phyloP scores from a whole-genome alignment of 2,888 invertebrate species.

The Scaptomyza cyrtandrae region DNA sequence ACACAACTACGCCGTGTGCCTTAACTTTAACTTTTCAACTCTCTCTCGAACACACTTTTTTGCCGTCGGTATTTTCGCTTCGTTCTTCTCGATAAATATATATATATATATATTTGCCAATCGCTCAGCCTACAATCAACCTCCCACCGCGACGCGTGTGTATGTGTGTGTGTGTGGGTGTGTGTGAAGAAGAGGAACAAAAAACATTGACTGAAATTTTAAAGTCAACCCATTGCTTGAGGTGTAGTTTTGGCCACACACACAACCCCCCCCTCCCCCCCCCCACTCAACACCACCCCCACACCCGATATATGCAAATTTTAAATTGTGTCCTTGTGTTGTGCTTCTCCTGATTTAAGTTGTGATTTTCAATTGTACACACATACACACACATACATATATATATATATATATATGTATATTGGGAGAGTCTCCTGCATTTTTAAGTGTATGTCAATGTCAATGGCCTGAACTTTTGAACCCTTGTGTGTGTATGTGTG shows the following conservation, averaged over 20 bases:
- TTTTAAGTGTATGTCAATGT: constrained; percentile 67
- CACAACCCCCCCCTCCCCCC: neutral
- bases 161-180: constrained; percentile 59
- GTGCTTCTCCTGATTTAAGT: constrained; percentile 61
- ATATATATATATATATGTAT: neutral
- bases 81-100: constrained; percentile 14
- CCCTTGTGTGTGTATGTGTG: constrained; percentile 18
- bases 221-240: constrained; percentile 32
- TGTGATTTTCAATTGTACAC: constrained; percentile 69
- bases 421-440: constrained; percentile 1
- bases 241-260: neutral
- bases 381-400: neutral
- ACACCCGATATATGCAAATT: constrained; percentile 64
- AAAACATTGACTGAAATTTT: constrained; percentile 48
- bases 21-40: constrained; percentile 44
- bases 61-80: constrained; percentile 45
- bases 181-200: constrained; percentile 27
- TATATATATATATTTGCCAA: constrained; percentile 6
- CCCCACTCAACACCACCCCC: neutral
- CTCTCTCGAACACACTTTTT: constrained; percentile 29
- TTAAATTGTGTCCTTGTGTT: constrained; percentile 61
- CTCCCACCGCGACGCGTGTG: constrained; percentile 50
- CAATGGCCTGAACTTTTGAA: constrained; percentile 64
- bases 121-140: constrained; percentile 13
- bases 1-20: constrained; percentile 32